Conservation (phyloP, 1,140 invertebrate genomes). For the Macrobrachium nipponense region DNA sequence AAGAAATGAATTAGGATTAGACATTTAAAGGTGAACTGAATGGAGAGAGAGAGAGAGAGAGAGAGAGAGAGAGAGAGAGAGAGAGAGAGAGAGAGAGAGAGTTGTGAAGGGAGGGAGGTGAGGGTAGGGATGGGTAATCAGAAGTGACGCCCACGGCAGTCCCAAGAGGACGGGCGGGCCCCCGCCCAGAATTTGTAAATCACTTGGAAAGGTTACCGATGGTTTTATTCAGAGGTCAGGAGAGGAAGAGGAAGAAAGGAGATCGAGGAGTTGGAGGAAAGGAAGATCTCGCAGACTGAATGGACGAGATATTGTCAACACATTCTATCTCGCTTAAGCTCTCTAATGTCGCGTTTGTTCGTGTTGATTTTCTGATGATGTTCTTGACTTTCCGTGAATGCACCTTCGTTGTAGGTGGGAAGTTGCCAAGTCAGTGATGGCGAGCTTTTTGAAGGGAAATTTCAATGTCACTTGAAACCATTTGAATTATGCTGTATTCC, state of each 20-base stretch:
- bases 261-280: background rate
- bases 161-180: conserved; percentile 24
- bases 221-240: conserved; percentile 29
- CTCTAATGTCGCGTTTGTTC: too few species aligned
- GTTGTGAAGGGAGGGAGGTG: conserved; percentile 12
- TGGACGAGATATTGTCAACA: background rate
- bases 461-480: too few species aligned
- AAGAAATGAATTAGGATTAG: background rate
- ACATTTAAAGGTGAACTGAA: background rate
- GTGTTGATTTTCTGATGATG: too few species aligned
- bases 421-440: too few species aligned
- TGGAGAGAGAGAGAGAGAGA: background rate
- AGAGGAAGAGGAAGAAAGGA: background rate
- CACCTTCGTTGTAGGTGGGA: too few species aligned
- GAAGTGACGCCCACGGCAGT: conserved; percentile 32
- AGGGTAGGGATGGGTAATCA: conserved; percentile 32
- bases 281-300: background rate
- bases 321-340: too few species aligned
- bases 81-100: conserved; percentile 26
- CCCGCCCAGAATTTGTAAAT: conserved; percentile 46
- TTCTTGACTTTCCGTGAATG: too few species aligned
- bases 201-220: conserved; percentile 51
- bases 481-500: too few species aligned
- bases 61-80: background rate
- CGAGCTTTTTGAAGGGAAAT: too few species aligned